Evolutionary conservation across 2,797 vertebrate species (phyloP), one percentile per base, ranked within the genome.

Genomic region (Atherinosoma microstoma): DNA sequence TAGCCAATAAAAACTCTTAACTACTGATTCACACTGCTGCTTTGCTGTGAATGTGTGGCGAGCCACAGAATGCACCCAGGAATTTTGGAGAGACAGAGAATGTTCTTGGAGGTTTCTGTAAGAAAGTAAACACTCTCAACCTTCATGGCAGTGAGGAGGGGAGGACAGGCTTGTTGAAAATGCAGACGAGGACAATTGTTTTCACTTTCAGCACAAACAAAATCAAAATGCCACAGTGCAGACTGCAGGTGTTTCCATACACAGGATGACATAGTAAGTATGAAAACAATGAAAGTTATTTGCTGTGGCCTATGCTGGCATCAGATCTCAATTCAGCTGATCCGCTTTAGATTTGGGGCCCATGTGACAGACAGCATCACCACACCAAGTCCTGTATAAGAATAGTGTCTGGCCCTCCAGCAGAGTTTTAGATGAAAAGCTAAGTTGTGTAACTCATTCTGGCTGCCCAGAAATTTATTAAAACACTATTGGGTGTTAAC

Each of bases 1-100:
- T 35, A 58, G 64, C 58, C 67, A 45, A 64, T 80, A 62, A 75
- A 76, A 29, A 30, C 15, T 56, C 24, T 32, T 71, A 73, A 79
- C 42, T 40, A 38, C 54, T 56, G 59, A 69, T 68, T 78, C 75
- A 79, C 78, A 69, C 75, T 34, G 54, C 24, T 60, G 64, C 78
- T 74, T 71, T 77, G 67, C 79, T 81, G 59, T 78, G 73, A 79
- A 74, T 74, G 75, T 79, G 87, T 10, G 87, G 88, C 56, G 69
- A 79, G 68, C 89, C 88, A 73, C 87, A 85, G 67, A 86, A 74
- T 74, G 69, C 75, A 36, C 57, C 0, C 11, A 80, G 82, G 79
- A 84, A 83, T 84, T 74, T 79, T 30, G 49, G 57, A 69, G 34
- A 66, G 58, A 62, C 27, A 18, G n/a, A 69, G 64, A 69, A 69